Percentiles rank a stretch among this genome's conserved stretches.
Conservation (phyloP, 2,888 invertebrate genomes). For the Scaptomyza tumidula region DNA sequence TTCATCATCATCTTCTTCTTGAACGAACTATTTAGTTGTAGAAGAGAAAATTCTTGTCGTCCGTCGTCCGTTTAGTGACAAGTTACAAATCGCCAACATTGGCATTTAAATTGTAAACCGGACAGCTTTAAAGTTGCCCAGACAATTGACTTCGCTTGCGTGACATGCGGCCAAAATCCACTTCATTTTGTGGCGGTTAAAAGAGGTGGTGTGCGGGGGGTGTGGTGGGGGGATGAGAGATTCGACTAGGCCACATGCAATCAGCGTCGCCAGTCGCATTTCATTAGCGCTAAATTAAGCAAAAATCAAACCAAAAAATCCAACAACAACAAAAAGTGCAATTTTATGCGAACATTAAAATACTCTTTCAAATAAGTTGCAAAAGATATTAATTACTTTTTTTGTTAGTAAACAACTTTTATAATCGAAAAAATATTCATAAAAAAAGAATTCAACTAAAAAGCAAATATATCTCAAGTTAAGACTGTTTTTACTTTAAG, state of each 20-base stretch:
- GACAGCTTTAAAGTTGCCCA: slow-evolving; percentile 68
- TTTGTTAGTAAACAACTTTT: too few relatives aligned
- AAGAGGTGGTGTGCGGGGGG: background rate
- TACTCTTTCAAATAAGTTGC: background rate
- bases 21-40: too few relatives aligned
- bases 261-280: slow-evolving; percentile 68
- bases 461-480: too few relatives aligned
- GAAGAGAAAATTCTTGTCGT: too few relatives aligned
- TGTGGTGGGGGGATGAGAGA: background rate
- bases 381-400: too few relatives aligned
- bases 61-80: slow-evolving; percentile 51
- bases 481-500: too few relatives aligned
- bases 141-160: slow-evolving; percentile 74
- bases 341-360: background rate
- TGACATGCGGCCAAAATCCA: slow-evolving; percentile 66
- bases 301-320: slow-evolving; percentile 62
- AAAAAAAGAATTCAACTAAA: too few relatives aligned
- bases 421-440: too few relatives aligned
- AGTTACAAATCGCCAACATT: slow-evolving; percentile 75
- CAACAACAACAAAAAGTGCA: slow-evolving; percentile 4
- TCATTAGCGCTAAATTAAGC: slow-evolving; percentile 76
- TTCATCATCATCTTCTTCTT: background rate
- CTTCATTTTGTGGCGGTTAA: slow-evolving; percentile 49
- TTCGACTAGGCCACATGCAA: slow-evolving; percentile 71
- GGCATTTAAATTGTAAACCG: slow-evolving; percentile 77